Base-by-base conservation (phyloP, 2,888 invertebrate genomes). In the Acanthococcus lagerstroemiae region DNA sequence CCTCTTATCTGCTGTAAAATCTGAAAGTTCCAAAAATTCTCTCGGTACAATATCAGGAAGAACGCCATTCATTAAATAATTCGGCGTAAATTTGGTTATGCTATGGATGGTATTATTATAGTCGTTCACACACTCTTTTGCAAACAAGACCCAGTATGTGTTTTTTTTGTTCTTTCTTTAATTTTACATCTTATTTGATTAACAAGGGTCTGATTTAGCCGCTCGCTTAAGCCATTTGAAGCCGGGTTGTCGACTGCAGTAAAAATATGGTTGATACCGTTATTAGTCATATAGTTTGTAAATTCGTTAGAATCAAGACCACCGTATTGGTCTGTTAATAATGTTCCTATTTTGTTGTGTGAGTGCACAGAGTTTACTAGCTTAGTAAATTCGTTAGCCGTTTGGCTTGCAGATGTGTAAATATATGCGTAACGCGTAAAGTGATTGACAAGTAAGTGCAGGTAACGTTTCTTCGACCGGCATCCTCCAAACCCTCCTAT, bases 401-500 rank as follows among this genome's bases (percentile, higher is more conserved):
- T 69, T 68, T 73, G 70, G 12, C 69, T 71, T 57, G 69, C 71
- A 48, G 72, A 72, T 25, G 72, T 72, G 30, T 65, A 26, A 61
- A 72, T 72, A 48, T 66, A 71, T 9, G 70, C 72, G 30, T 71
- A 73, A 57, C 72, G 69, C 19, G 72, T 72, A 52, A n/a, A n/a
- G n/a, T n/a, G n/a, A n/a, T n/a, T n/a, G n/a, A n/a, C n/a, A n/a
- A n/a, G n/a, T n/a, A n/a, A 72, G 67, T 74, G 73, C 25, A 73
- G n/a, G 48, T 73, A 73, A 69, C 58, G 72, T 68, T 73, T 73
- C 67, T 72, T 70, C 1, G 72, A 72, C 24, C 69, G 58, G 22
- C 67, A 60, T 6, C 71, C 71, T 27, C 70, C 71, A 68, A 73
- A 70, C 4, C 73, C 72, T 26, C 72, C 73, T 26, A 73, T n/a